Conservation (phyloP, 2,113 vertebrate genomes). For the Brachyhypopomus gauderio region DNA sequence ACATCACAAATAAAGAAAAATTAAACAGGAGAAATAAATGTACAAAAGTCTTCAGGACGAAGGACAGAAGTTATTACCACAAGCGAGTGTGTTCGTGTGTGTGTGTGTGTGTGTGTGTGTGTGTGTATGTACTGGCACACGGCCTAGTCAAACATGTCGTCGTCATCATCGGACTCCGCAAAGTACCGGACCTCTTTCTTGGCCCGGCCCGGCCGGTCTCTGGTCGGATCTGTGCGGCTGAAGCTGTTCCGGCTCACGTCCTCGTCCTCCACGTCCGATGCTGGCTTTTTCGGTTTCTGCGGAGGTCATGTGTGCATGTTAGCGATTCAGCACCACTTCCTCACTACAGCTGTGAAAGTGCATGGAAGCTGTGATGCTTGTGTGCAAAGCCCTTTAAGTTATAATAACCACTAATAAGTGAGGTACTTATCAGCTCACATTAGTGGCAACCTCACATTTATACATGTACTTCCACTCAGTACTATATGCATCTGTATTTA, state of each 20-base stretch:
- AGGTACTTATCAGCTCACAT: too few relatives aligned
- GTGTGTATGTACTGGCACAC: conserved; percentile 44
- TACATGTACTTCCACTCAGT: too few relatives aligned
- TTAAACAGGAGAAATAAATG: conserved; percentile 86
- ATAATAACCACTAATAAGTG: too few relatives aligned
- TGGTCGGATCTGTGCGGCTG: conserved; percentile 74
- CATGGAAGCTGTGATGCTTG: too few relatives aligned
- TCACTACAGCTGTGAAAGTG: too few relatives aligned
- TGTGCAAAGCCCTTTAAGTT: too few relatives aligned
- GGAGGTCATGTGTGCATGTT: neutral
- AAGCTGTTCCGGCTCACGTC: conserved; percentile 70
- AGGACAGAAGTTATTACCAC: conserved; percentile 79
- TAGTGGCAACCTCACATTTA: too few relatives aligned
- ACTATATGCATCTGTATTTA: too few relatives aligned
- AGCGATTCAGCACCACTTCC: too few relatives aligned
- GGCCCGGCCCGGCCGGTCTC: conserved; percentile 84
- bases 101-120: conserved; percentile 17
- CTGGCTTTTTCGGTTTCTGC: conserved; percentile 86
- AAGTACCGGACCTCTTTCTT: conserved; percentile 97
- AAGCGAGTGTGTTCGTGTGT: conserved; percentile 55
- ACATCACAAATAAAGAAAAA: conserved; percentile 95
- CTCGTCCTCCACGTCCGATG: conserved; percentile 75
- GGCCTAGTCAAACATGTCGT: conserved; percentile 93
- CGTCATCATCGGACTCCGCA: conserved; percentile 83
- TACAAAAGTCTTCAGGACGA: conserved; percentile 95